A percentile compares a stretch with the other conserved stretches of the same genome.
Evolutionary conservation across 2,888 invertebrate genomes (phyloP).

Genomic region (Temnothorax unifasciatus): DNA sequence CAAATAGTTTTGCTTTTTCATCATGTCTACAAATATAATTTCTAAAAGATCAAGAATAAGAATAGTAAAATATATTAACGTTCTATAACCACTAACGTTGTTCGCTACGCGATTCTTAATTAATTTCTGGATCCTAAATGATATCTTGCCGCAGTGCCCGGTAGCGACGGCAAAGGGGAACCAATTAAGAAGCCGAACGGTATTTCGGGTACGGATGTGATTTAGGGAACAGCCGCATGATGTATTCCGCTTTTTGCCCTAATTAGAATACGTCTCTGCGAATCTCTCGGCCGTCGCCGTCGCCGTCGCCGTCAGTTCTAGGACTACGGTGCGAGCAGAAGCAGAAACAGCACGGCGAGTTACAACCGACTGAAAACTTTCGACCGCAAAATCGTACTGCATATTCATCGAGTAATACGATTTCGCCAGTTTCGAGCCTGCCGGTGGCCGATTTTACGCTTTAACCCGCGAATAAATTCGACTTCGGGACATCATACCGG

Average conservation of each 20-base stretch:
- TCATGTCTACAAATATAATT: neutral
- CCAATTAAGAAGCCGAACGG: slow-evolving; percentile 69
- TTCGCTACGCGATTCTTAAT: slow-evolving; percentile 62
- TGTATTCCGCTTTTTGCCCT: slow-evolving; percentile 74
- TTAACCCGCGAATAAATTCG: slow-evolving; percentile 79
- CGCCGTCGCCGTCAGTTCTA: slow-evolving; percentile 48
- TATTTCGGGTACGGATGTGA: slow-evolving; percentile 66
- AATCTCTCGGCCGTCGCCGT: slow-evolving; percentile 57
- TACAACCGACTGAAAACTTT: slow-evolving; percentile 81
- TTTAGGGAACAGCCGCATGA: slow-evolving; percentile 61
- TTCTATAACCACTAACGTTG: neutral
- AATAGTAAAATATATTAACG: neutral
- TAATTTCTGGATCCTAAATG: slow-evolving; percentile 60
- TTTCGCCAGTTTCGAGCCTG: slow-evolving; percentile 78
- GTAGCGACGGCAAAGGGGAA: slow-evolving; percentile 43
- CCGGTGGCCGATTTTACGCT: slow-evolving; percentile 69
- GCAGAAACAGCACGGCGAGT: slow-evolving; percentile 62
- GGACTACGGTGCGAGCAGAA: slow-evolving; percentile 17
- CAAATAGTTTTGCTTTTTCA: neutral
- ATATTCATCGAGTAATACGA: slow-evolving; percentile 85
- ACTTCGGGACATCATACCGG: slow-evolving; percentile 58
- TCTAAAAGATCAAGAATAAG: neutral
- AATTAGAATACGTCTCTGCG: slow-evolving; percentile 80
- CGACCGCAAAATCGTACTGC: slow-evolving; percentile 84
- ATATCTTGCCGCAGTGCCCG: slow-evolving; percentile 60